A percentile compares a stretch with the other conserved stretches of the same genome.
phyloP scores from a whole-genome alignment of 2,797 vertebrate species.

The Tauraco hartlaubi region DNA sequence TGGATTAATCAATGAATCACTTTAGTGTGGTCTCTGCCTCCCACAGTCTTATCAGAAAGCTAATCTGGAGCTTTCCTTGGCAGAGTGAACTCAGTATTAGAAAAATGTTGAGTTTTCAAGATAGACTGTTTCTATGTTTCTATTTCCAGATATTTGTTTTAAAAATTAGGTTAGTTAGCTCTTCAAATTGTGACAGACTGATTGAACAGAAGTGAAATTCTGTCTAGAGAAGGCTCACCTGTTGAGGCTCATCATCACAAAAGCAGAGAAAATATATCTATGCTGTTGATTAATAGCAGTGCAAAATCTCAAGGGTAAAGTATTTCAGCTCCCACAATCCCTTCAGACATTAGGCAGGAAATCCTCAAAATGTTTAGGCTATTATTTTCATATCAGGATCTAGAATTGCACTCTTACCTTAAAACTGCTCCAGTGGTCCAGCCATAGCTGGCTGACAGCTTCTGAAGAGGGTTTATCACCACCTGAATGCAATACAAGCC shows the following conservation, averaged over 20 bases:
- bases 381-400: not conserved
- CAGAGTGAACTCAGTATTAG: not conserved
- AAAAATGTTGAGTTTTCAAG: not conserved
- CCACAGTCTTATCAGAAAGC: not conserved
- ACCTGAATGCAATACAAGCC: not conserved
- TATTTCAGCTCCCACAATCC: not conserved
- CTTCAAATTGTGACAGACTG: not conserved
- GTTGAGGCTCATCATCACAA: not conserved
- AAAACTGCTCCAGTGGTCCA: not conserved
- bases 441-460: not conserved
- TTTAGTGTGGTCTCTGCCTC: not conserved
- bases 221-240: not conserved
- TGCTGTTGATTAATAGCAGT: not conserved
- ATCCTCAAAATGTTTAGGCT: not conserved
- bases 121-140: not conserved
- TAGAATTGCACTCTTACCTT: not conserved
- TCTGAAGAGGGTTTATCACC: not conserved
- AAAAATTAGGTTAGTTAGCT: not conserved
- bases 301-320: not conserved
- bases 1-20: not conserved
- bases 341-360: not conserved
- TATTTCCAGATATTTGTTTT: slow-evolving; percentile 23
- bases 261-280: not conserved
- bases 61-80: not conserved
- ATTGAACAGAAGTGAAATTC: not conserved